Conservation (phyloP, 2,797 vertebrate genomes). For the Pterois miles region DNA sequence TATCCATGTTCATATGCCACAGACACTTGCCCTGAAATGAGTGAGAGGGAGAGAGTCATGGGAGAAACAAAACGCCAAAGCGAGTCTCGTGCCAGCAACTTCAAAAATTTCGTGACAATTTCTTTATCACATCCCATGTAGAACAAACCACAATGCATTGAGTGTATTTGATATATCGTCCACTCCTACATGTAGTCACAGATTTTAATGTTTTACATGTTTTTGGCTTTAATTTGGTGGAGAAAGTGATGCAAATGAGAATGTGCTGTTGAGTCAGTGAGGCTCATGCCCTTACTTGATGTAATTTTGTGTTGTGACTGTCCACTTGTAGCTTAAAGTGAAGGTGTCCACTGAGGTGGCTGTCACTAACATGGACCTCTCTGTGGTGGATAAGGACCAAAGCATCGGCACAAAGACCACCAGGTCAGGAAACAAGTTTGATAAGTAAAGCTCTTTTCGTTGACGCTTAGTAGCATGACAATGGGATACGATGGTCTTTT, state of each 20-base stretch:
- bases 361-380: conserved; percentile 95
- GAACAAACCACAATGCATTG: neutral
- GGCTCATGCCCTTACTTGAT: neutral
- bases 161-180: neutral
- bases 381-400: conserved; percentile 98
- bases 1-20: no score
- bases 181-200: neutral
- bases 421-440: conserved; percentile 79
- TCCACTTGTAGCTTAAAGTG: conserved; percentile 90
- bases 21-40: neutral
- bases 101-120: neutral
- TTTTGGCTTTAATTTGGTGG: neutral
- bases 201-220: neutral
- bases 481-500: neutral
- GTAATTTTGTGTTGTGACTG: neutral
- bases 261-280: neutral
- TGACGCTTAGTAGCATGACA: neutral
- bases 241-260: neutral
- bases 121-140: neutral
- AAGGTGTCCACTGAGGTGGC: conserved; percentile 98
- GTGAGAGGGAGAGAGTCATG: neutral
- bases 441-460: neutral
- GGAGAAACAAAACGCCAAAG: neutral
- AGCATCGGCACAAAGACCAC: conserved; percentile 97
- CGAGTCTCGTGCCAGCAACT: neutral